These are phyloP conservation scores for Amphiprion clarkii DNA, from an alignment of 2,797 vertebrate genomes.

Conservation along the genomic window DNA sequence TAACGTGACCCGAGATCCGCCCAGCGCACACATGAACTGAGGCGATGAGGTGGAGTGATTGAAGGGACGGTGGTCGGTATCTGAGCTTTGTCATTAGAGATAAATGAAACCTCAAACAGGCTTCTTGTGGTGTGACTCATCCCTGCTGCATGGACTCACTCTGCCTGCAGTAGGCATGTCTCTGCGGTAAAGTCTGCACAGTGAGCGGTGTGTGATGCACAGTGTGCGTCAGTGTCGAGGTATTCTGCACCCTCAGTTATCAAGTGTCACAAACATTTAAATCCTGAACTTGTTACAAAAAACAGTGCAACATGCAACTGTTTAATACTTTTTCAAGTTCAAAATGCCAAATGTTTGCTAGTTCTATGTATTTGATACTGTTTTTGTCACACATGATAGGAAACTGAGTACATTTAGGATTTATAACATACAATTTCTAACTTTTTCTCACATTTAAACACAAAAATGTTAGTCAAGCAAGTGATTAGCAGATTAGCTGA, in stretches of 20 bases:
- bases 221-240: conserved; percentile 24
- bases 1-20: conserved; percentile 51
- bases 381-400: not conserved
- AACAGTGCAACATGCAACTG: too few relatives aligned
- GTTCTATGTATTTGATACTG: not conserved
- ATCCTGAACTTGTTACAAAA: not conserved
- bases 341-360: not conserved
- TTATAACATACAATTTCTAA: too few relatives aligned
- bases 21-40: not conserved
- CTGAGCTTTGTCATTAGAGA: conserved; percentile 47
- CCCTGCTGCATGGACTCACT: conserved; percentile 17
- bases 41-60: conserved; percentile 23
- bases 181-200: conserved; percentile 11
- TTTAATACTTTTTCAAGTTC: not conserved
- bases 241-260: conserved; percentile 1
- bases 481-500: not conserved
- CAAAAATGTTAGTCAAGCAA: not conserved
- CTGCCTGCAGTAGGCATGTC: conserved; percentile 4
- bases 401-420: too few relatives aligned
- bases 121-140: conserved; percentile 43
- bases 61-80: conserved; percentile 29
- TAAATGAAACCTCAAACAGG: conserved; percentile 15
- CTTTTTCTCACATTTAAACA: not conserved
- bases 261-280: not conserved
- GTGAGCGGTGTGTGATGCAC: conserved; percentile 4